Percentiles rank a stretch among this genome's conserved stretches.
phyloP scores from a whole-genome alignment of 1,140 invertebrate genomes.

The Cepaea nemoralis region DNA sequence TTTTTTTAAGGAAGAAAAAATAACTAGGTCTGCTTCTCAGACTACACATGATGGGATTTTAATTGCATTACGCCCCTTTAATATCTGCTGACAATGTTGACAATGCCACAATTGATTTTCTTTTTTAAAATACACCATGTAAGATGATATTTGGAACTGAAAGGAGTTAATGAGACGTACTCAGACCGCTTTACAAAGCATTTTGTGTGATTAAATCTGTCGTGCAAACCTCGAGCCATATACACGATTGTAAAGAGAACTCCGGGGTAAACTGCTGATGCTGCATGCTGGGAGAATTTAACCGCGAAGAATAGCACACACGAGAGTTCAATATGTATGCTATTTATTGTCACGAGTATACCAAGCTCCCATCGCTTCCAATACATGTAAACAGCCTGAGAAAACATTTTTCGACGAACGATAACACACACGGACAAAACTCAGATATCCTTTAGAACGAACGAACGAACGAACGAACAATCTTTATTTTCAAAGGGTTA shows the following conservation, averaged over 20 bases:
- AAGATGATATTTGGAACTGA: neutral
- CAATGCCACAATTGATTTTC: neutral
- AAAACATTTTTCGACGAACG: no score
- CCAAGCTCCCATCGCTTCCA: no score
- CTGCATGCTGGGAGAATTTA: neutral
- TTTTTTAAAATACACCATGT: neutral
- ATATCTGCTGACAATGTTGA: neutral
- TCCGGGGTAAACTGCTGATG: neutral
- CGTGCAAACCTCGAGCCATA: neutral
- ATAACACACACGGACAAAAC: no score
- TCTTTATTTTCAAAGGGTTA: no score
- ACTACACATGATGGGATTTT: conserved; percentile 2
- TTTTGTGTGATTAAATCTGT: neutral
- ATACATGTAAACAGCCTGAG: no score
- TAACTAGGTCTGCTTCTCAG: neutral
- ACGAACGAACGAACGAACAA: no score
- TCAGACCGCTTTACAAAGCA: neutral
- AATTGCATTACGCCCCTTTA: conserved; percentile 15
- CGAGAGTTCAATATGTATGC: no score
- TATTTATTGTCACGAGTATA: no score
- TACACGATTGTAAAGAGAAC: neutral
- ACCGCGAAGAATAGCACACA: neutral
- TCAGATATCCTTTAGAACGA: no score
- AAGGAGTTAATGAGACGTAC: neutral
- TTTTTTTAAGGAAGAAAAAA: neutral